phyloP scores from a whole-genome alignment of 92 coral and sea anemone species.

The Scolanthus callimorphus region DNA sequence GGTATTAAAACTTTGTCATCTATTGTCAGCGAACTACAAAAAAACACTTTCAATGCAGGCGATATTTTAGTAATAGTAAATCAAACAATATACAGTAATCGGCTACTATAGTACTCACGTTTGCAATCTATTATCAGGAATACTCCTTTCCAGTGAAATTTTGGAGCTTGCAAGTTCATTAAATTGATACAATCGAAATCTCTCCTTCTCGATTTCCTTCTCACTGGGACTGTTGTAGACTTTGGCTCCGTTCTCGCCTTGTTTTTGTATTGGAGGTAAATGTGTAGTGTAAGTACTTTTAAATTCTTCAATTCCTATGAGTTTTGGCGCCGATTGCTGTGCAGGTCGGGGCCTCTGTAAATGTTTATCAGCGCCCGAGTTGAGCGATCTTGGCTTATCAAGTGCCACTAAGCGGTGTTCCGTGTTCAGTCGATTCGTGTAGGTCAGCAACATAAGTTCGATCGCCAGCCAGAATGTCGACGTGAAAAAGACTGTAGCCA shows the following conservation, averaged over 20 bases:
- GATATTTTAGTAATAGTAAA: too few relatives aligned
- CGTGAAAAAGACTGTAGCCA: conserved; percentile 62
- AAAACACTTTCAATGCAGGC: too few relatives aligned
- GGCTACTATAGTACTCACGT: conserved; percentile 89
- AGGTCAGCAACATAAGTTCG: conserved; percentile 56
- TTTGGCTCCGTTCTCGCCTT: conserved; percentile 64
- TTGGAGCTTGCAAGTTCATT: conserved; percentile 90
- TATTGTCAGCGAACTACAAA: too few relatives aligned
- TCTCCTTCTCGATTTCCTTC: conserved; percentile 45
- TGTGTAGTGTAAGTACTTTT: conserved; percentile 47
- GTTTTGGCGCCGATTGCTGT: conserved; percentile 2
- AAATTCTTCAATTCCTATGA: conserved; percentile 50
- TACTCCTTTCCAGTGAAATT: conserved; percentile 73
- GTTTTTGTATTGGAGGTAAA: conserved; percentile 51
- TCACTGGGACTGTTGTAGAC: conserved; percentile 43
- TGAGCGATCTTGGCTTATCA: conserved; percentile 13
- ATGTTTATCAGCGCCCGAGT: background rate
- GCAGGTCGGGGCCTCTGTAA: background rate
- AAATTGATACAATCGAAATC: conserved; percentile 74
- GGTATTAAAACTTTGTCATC: too few relatives aligned
- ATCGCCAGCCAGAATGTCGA: conserved; percentile 75
- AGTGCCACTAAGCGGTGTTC: conserved; percentile 24
- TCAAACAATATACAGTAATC: too few relatives aligned
- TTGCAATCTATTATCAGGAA: conserved; percentile 88
- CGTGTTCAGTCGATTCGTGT: conserved; percentile 51